Evolutionary conservation across 1,140 invertebrate genomes (phyloP).

Genomic region (Brachionus koreanus): DNA sequence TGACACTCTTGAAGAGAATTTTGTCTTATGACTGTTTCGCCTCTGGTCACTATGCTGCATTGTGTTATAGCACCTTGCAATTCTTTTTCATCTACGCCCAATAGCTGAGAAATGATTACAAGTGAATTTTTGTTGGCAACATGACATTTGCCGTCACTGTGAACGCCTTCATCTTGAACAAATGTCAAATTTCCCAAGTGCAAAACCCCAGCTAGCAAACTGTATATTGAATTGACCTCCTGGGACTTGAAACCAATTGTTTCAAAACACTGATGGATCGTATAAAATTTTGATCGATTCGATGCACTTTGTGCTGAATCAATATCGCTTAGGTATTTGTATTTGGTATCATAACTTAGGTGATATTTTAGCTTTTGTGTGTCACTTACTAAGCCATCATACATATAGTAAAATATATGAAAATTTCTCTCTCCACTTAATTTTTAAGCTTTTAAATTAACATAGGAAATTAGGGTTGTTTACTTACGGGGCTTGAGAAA

Average conservation of each 20-base stretch:
- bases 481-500: slow-evolving; percentile 72
- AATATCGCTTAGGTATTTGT: slow-evolving; percentile 45
- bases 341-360: slow-evolving; percentile 46
- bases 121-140: slow-evolving; percentile 64
- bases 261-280: slow-evolving; percentile 57
- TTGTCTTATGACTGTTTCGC: slow-evolving; percentile 73
- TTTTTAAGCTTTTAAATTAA: slow-evolving; percentile 47
- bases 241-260: slow-evolving; percentile 57
- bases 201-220: slow-evolving; percentile 71
- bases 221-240: slow-evolving; percentile 72
- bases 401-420: slow-evolving; percentile 79
- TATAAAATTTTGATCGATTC: slow-evolving; percentile 53
- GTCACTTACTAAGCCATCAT: slow-evolving; percentile 66
- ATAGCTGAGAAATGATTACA: slow-evolving; percentile 67
- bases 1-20: slow-evolving; percentile 70
- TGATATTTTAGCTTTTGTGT: slow-evolving; percentile 50
- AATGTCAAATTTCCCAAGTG: slow-evolving; percentile 77
- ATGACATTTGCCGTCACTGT: slow-evolving; percentile 68
- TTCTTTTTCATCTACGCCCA: slow-evolving; percentile 72
- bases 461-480: neutral
- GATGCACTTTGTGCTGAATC: neutral
- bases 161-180: slow-evolving; percentile 66
- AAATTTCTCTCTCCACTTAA: slow-evolving; percentile 76
- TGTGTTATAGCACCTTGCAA: slow-evolving; percentile 75
- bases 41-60: slow-evolving; percentile 73